phyloP scores from a whole-genome alignment of 2,113 vertebrate species.

The Pedetes capensis region DNA sequence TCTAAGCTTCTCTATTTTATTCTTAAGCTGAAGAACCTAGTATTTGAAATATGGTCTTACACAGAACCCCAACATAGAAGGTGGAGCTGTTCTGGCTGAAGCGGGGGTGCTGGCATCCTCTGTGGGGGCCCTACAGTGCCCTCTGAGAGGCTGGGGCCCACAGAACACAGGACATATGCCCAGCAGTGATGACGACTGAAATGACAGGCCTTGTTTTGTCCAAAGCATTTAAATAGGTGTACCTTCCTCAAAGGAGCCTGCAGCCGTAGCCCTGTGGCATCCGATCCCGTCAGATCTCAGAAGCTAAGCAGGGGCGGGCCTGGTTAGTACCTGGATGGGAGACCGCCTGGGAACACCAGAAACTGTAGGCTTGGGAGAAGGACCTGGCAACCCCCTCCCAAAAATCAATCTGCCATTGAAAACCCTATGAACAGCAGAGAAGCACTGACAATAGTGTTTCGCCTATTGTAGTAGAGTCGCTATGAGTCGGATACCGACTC shows the following conservation, averaged over 20 bases:
- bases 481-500: too few species aligned
- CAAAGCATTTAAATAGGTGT: background rate
- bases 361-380: too few species aligned
- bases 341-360: too few species aligned
- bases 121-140: background rate
- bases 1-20: background rate
- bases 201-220: background rate
- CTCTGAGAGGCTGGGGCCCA: background rate
- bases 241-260: background rate
- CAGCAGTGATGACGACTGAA: accelerated
- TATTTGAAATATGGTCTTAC: background rate
- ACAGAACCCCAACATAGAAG: background rate
- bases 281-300: too few species aligned
- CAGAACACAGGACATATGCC: background rate
- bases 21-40: background rate
- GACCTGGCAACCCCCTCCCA: too few species aligned
- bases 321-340: too few species aligned
- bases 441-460: too few species aligned
- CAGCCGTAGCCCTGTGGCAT: too few species aligned
- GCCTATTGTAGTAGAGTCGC: too few species aligned
- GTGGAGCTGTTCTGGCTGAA: background rate
- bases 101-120: background rate
- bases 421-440: too few species aligned
- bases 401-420: too few species aligned
- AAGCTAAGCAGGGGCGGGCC: too few species aligned